phyloP scores from a whole-genome alignment of 2,113 vertebrate genomes.

The Indicator maculatus region DNA sequence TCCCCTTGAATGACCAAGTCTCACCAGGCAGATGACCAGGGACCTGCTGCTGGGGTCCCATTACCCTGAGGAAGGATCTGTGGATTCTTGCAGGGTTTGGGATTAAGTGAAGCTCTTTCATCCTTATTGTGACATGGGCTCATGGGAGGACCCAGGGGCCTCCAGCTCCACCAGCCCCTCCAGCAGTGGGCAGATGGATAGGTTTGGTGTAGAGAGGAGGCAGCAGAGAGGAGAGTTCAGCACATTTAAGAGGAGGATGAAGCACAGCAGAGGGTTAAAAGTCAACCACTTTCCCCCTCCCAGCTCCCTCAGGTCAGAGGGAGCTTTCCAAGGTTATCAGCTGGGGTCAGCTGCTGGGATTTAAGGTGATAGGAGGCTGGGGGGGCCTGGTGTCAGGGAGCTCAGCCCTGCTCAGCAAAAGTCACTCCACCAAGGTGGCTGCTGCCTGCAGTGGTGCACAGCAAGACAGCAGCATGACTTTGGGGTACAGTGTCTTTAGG shows the following conservation, averaged over 20 bases:
- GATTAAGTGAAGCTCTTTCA: neutral
- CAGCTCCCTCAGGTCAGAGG: neutral
- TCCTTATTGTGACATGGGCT: fast-evolving
- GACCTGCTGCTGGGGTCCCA: neutral
- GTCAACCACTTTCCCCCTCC: neutral
- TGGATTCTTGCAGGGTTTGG: neutral
- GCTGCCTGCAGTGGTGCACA: fast-evolving
- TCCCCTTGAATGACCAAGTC: neutral
- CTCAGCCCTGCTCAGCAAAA: neutral
- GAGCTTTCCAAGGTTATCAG: constrained; percentile 39
- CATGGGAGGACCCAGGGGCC: neutral
- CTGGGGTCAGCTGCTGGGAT: neutral
- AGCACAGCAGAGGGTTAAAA: constrained; percentile 14
- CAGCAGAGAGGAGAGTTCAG: neutral
- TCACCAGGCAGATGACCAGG: fast-evolving
- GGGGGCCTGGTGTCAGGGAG: fast-evolving
- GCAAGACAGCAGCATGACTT: fast-evolving
- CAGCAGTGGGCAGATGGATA: neutral
- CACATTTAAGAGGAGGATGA: neutral
- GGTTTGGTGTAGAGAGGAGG: neutral
- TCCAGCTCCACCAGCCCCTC: neutral
- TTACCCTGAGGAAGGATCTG: neutral
- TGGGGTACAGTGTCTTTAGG: neutral
- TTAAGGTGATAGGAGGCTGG: neutral
- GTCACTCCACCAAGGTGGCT: neutral